These are phyloP conservation scores for Arge pagana DNA, from an alignment of 2,888 invertebrate species.

Conservation along the genomic window DNA sequence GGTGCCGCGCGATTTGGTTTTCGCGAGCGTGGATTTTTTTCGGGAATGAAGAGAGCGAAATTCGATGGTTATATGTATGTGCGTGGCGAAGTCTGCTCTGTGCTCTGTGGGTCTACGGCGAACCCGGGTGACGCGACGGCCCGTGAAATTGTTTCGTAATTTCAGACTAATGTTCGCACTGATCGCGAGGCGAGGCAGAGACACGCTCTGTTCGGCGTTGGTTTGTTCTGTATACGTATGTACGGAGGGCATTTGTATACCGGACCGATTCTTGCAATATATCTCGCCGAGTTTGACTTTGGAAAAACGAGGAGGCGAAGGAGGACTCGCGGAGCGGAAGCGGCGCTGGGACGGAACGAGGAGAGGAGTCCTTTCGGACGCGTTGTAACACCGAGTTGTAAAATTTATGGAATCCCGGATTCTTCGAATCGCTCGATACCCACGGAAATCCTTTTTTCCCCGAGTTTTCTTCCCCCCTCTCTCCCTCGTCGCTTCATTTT, in stretches of 20 bases:
- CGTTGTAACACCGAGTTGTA: no score
- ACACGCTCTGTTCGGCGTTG: neutral
- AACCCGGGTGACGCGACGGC: constrained; percentile 8
- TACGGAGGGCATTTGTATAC: no score
- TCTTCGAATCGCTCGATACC: neutral
- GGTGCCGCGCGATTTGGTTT: no score
- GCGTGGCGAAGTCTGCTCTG: no score
- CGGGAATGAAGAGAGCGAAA: no score
- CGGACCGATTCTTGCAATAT: constrained; percentile 6
- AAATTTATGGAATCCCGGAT: no score
- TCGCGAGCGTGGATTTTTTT: no score
- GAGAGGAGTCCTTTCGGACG: no score
- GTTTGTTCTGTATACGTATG: neutral
- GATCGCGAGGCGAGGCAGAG: neutral
- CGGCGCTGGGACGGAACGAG: no score
- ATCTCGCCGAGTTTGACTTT: constrained; percentile 1
- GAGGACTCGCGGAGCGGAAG: neutral
- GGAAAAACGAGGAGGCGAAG: neutral
- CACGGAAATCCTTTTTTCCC: neutral
- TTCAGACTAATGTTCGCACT: constrained; percentile 18
- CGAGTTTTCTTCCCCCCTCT: neutral
- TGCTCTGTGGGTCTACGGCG: no score
- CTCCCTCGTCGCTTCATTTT: neutral
- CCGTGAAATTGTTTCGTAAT: constrained; percentile 26
- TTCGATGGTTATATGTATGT: no score